Percentiles rank a stretch among this genome's conserved stretches.
Conservation (phyloP, 2,113 vertebrate species). For the Hyperopisus bebe region DNA sequence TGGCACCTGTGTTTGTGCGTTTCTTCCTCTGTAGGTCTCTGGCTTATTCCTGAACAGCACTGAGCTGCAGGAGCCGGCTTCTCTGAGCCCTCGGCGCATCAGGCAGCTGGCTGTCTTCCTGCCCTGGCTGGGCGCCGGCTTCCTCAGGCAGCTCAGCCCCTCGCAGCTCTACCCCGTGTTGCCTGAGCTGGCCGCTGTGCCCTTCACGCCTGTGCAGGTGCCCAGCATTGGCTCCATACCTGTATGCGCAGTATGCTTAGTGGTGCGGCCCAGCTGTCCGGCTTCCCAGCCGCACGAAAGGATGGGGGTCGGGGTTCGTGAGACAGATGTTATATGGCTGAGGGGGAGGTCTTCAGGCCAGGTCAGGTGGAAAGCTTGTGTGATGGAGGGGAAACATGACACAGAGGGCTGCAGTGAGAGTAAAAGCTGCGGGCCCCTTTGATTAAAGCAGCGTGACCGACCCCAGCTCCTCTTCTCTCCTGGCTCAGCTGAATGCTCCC, state of each 20-base stretch:
- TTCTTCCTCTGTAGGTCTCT: constrained; percentile 45
- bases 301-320: neutral
- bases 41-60: constrained; percentile 45
- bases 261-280: neutral
- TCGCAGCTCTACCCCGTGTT: constrained; percentile 49
- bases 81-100: constrained; percentile 43
- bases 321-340: neutral
- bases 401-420: neutral
- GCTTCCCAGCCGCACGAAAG: neutral
- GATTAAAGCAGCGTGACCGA: constrained; percentile 30
- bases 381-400: constrained; percentile 24
- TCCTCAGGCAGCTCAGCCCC: constrained; percentile 52
- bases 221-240: neutral
- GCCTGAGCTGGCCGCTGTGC: constrained; percentile 40
- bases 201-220: constrained; percentile 63
- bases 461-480: neutral
- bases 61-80: constrained; percentile 40
- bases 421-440: neutral
- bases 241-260: neutral
- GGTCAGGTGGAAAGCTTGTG: constrained; percentile 33
- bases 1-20: neutral
- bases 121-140: constrained; percentile 53
- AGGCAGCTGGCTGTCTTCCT: constrained; percentile 49
- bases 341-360: neutral
- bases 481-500: constrained; percentile 4